Base-by-base conservation (phyloP, 2,888 invertebrate genomes). In the Apoderus coryli region DNA sequence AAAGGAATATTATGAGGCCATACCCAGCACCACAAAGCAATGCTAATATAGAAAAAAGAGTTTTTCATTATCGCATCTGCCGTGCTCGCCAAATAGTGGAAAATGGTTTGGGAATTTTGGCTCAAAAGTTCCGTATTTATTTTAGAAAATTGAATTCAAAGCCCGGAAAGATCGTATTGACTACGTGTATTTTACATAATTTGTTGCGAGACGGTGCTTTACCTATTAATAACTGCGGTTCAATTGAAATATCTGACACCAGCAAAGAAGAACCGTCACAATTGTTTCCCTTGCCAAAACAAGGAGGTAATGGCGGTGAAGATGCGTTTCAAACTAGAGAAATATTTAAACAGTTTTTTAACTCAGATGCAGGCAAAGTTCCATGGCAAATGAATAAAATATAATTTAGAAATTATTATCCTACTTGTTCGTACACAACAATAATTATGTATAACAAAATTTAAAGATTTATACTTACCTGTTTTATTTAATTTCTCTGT, bases 321-420 rank as follows among this genome's bases (percentile, higher is more conserved):
- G 27, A 27, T 14, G 19, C 30, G 4, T 30, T 30, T 30, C 30
- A 24, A 30, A 13, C 14, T 24, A 30, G 30, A 23, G 24, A 30
- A 30, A 30, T 14, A 24, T 24, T 30, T 30, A 30, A 10, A 22
- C 22, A 23, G 23, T 30, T 30, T 11, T 24, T 24, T 23, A 24
- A 23, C 11, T 23, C 23, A 10, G 24, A 23, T 12, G 24, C 24
- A 4, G 30, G 30, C 14, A 11, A 19, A 10, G 29, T 29, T 19
- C 12, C 24, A 30, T 30, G 30, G 14, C 30, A 30, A 30, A 24
- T 24, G n/a, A 24, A 30, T 24, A 30, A 30, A 30, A 30, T 30
- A 30, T 30, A 30, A 24, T 12, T n/a, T 19, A 10, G 6, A 19
- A 19, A 19, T 19, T 19, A 19, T 19, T 16, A 15, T 27, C 4